These are phyloP conservation scores for Chionomys nivalis DNA, from an alignment of 2,113 vertebrate genomes.

Conservation along the genomic window DNA sequence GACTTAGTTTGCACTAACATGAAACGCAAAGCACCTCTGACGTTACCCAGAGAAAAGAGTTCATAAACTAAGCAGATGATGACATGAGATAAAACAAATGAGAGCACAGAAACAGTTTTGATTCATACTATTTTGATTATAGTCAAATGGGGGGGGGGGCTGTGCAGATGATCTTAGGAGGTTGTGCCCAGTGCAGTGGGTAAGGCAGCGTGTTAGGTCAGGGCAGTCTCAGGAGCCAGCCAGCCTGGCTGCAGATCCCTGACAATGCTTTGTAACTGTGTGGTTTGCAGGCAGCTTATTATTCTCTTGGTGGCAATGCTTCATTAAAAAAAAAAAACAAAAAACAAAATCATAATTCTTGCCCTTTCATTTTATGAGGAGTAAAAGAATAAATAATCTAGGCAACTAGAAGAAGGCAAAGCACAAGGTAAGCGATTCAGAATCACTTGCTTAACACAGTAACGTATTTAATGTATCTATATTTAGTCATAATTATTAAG, in stretches of 20 bases:
- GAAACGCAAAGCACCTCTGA: not conserved
- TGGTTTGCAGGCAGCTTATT: not conserved
- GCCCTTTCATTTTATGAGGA: not conserved
- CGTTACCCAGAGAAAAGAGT: not conserved
- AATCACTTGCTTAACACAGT: conserved; percentile 29
- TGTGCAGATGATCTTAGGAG: not conserved
- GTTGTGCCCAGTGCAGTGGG: fast-evolving
- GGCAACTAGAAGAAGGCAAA: not conserved
- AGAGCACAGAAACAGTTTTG: not conserved
- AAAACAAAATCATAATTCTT: not conserved
- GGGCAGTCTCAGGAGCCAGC: not conserved
- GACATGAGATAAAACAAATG: not conserved
- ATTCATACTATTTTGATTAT: not conserved
- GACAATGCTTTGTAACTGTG: not conserved
- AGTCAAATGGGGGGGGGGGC: not conserved
- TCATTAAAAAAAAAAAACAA: not conserved
- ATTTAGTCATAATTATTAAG: conserved; percentile 51
- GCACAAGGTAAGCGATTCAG: not conserved
- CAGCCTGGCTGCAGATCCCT: not conserved
- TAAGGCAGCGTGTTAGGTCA: not conserved
- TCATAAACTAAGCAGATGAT: not conserved
- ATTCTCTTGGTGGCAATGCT: not conserved
- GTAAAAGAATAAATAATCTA: conserved; percentile 29
- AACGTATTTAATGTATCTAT: conserved; percentile 17
- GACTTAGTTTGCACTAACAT: conserved; percentile 56